Base-by-base conservation (phyloP, 2,888 invertebrate genomes). In the Taenaris catops region DNA sequence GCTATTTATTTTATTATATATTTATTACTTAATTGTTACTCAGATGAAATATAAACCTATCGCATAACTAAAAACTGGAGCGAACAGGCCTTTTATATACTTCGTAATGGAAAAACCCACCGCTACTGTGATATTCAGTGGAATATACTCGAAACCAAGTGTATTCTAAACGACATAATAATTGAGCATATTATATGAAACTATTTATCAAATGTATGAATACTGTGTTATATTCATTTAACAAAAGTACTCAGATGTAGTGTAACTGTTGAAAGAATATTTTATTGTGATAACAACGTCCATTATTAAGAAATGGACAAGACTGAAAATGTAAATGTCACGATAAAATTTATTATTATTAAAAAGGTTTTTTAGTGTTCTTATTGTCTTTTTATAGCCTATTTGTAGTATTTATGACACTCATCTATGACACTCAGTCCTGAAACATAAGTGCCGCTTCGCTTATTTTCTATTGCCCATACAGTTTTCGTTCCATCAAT, bases 41-140 rank as follows among this genome's bases (percentile, higher is more conserved):
- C n/a, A n/a, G n/a, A n/a, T n/a, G n/a, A n/a, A n/a, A n/a, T n/a
- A n/a, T n/a, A n/a, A n/a, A n/a, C n/a, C n/a, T n/a, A n/a, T n/a
- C n/a, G n/a, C n/a, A n/a, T n/a, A n/a, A n/a, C n/a, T n/a, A n/a
- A n/a, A n/a, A n/a, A n/a, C n/a, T n/a, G n/a, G n/a, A n/a, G 89
- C 91, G 0, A 91, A 93, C 55, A 84, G 88, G 44, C 93, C 92
- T 0, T 93, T 93, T 51, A 78, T 89, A 1, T 93, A 91, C 66
- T 88, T 92, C 51, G 89, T 93, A 16, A 87, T 92, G 49, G 92
- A 93, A 56, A 92, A 90, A 63, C 54, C 80, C 1, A 90, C 91
- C 0, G 84, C 84, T 21, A 87, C 90, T 50, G 78, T 92, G 48
- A 69, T 93, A 25, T 93, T 93, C 54, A 89, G 90, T 49, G 93